phyloP scores from a whole-genome alignment of 2,797 vertebrate genomes.

The Prionace glauca region DNA sequence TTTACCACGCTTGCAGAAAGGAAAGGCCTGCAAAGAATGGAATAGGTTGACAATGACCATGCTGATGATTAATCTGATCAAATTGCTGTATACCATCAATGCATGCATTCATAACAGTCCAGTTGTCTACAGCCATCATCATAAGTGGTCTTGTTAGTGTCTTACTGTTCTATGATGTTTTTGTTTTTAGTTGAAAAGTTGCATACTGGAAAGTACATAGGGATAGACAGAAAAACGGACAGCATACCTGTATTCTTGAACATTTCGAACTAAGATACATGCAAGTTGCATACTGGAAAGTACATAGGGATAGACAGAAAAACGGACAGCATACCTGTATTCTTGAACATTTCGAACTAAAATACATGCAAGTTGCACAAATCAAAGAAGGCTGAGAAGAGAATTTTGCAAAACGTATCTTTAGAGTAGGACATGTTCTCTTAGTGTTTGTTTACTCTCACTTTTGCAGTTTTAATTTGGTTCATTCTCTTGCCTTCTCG shows the following conservation, averaged over 20 bases:
- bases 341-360: slow-evolving; percentile 30
- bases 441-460: slow-evolving; percentile 24
- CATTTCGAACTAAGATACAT: slow-evolving; percentile 18
- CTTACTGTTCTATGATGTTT: slow-evolving; percentile 31
- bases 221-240: slow-evolving; percentile 23
- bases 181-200: slow-evolving; percentile 32
- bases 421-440: slow-evolving; percentile 26
- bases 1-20: slow-evolving; percentile 84
- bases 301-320: slow-evolving; percentile 28
- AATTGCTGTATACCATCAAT: slow-evolving; percentile 48
- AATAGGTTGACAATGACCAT: slow-evolving; percentile 68
- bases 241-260: slow-evolving; percentile 31
- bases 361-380: slow-evolving; percentile 28
- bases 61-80: slow-evolving; percentile 60
- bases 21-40: slow-evolving; percentile 67
- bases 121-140: slow-evolving; percentile 37
- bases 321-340: slow-evolving; percentile 21
- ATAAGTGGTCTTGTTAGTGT: slow-evolving; percentile 15
- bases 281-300: slow-evolving; percentile 28
- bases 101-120: slow-evolving; percentile 47
- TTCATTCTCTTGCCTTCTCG: background rate
- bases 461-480: slow-evolving; percentile 28
- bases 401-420: slow-evolving; percentile 20
- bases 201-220: slow-evolving; percentile 27
- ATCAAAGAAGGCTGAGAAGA: slow-evolving; percentile 30